phyloP scores from a whole-genome alignment of 2,888 invertebrate genomes.

The Cinara cedri region DNA sequence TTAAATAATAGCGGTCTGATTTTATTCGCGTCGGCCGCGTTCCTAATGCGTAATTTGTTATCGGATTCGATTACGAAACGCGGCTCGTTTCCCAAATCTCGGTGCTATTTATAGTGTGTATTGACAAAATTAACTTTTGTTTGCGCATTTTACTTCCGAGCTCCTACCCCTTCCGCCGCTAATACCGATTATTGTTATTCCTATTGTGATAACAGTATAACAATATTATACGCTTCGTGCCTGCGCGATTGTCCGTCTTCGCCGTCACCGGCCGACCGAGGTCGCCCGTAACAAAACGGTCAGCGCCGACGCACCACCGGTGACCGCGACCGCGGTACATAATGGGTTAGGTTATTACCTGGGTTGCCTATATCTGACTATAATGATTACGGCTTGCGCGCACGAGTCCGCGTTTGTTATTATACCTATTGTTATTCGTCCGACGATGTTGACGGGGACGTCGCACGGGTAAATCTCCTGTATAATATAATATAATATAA shows the following conservation, averaged over 20 bases:
- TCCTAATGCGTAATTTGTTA: no score
- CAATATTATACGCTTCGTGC: neutral
- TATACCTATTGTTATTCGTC: no score
- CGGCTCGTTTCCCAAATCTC: no score
- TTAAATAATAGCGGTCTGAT: no score
- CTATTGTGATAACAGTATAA: neutral
- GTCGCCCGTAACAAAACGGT: constrained; percentile 33
- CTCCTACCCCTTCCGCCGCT: no score
- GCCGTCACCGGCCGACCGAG: neutral
- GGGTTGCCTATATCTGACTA: neutral
- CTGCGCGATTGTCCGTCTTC: neutral
- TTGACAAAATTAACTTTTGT: no score
- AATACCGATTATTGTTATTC: neutral
- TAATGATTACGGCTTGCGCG: neutral
- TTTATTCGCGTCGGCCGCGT: no score
- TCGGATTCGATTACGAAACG: no score
- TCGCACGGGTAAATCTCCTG: constrained; percentile 8
- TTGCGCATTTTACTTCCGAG: no score
- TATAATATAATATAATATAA: no score
- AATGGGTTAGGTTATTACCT: no score
- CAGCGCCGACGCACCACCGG: neutral
- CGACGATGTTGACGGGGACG: neutral
- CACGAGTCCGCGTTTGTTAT: constrained; percentile 11
- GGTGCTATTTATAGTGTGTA: no score
- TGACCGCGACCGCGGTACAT: neutral